Conservation (phyloP, 2,888 invertebrate species). For the Drosophila subsilvestris region DNA sequence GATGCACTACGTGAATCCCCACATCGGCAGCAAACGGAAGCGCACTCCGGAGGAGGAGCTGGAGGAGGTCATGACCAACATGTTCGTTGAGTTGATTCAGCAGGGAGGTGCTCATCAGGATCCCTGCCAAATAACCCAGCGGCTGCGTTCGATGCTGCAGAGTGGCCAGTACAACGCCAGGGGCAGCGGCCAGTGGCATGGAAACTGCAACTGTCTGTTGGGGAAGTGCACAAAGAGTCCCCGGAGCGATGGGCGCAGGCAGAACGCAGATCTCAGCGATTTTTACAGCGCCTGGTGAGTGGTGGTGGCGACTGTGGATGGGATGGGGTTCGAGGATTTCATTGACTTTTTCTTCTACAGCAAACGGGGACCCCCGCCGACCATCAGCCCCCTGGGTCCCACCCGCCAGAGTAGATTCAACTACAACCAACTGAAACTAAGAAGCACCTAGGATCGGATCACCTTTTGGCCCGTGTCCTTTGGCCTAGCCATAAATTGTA, state of each 20-base stretch:
- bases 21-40: constrained; percentile 10
- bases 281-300: constrained; percentile 63
- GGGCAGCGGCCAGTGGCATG: neutral
- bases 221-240: too few relatives aligned
- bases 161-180: neutral
- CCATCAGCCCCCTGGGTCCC: constrained; percentile 14
- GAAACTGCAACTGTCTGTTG: neutral
- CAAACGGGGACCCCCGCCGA: constrained; percentile 46
- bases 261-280: constrained; percentile 21
- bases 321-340: neutral
- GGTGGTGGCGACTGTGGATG: too few relatives aligned
- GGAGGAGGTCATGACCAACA: constrained; percentile 32
- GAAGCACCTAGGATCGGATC: constrained; percentile 31
- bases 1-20: constrained; percentile 66
- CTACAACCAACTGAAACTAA: constrained; percentile 53
- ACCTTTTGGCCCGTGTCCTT: neutral
- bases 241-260: neutral
- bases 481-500: neutral
- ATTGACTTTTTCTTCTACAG: constrained; percentile 15
- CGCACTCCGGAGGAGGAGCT: constrained; percentile 35
- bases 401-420: constrained; percentile 59
- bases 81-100: constrained; percentile 24
- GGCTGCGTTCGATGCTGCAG: constrained; percentile 23
- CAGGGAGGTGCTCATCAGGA: neutral
- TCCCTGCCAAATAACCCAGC: neutral